Percentiles rank a stretch among this genome's conserved stretches.
phyloP scores from a whole-genome alignment of 2,113 vertebrate genomes.

The Chloroceryle aenea region DNA sequence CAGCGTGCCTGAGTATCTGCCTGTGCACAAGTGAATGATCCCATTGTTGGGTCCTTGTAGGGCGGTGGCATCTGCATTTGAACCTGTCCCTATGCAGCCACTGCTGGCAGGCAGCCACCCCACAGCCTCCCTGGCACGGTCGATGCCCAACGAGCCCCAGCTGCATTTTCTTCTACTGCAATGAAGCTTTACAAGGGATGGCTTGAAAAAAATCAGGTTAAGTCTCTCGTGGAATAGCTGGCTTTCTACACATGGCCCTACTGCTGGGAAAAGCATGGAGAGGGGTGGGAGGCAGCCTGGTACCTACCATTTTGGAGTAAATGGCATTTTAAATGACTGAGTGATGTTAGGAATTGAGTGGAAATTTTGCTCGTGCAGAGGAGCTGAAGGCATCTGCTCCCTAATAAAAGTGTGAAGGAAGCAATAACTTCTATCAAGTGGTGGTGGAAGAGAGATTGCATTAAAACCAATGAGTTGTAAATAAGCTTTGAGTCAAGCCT shows the following conservation, averaged over 20 bases:
- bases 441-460: not conserved
- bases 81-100: rapidly evolving
- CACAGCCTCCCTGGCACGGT: rapidly evolving
- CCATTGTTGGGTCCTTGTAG: rapidly evolving
- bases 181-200: not conserved
- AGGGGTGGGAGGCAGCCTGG: not conserved
- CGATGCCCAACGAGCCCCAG: not conserved
- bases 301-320: not conserved
- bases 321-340: not conserved
- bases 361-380: not conserved
- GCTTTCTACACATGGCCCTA: not conserved
- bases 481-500: not conserved
- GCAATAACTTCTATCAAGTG: rapidly evolving
- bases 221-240: not conserved
- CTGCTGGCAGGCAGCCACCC: not conserved
- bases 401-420: not conserved
- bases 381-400: not conserved
- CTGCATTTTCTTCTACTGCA: not conserved
- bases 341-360: not conserved
- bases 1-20: not conserved
- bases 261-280: not conserved
- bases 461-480: not conserved
- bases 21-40: not conserved
- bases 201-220: not conserved
- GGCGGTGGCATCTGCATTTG: rapidly evolving